A percentile compares a stretch with the other conserved stretches of the same genome.
Conservation (phyloP, 1,140 invertebrate genomes). For the Laodelphax striatellus region DNA sequence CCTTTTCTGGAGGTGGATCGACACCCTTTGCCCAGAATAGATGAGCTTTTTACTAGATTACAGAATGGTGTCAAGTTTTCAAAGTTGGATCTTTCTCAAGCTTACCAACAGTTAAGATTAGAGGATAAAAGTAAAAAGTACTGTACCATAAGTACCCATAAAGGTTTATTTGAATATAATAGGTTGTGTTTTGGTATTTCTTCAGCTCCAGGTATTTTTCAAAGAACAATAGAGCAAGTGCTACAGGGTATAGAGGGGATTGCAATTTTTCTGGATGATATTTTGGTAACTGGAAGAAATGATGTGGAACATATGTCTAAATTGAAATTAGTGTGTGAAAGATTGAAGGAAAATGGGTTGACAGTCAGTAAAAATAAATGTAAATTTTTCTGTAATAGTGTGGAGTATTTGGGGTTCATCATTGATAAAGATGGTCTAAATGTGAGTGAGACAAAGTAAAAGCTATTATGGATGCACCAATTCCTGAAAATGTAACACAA, state of each 20-base stretch:
- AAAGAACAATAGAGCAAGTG: conserved; percentile 16
- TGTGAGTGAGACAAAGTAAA: conserved; percentile 22
- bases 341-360: conserved; percentile 11
- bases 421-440: conserved; percentile 25
- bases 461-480: conserved; percentile 22
- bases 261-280: conserved; percentile 16
- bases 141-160: conserved; percentile 2
- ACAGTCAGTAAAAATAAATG: conserved; percentile 18
- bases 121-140: background rate
- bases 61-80: conserved; percentile 1
- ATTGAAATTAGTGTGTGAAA: conserved; percentile 10
- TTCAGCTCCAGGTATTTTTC: too few relatives aligned
- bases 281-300: conserved; percentile 15
- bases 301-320: conserved; percentile 5
- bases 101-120: conserved; percentile 2
- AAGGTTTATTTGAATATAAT: conserved; percentile 4
- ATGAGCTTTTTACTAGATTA: background rate
- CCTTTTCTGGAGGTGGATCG: background rate
- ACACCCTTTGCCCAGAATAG: background rate
- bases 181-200: conserved; percentile 3
- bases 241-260: conserved; percentile 6
- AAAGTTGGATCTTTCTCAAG: conserved; percentile 1
- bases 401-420: conserved; percentile 27
- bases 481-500: conserved; percentile 23
- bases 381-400: conserved; percentile 18